Evolutionary conservation across 2,888 invertebrate genomes (phyloP), one percentile per base, ranked within the genome.

Genomic region (Flabesymbios commensalis): DNA sequence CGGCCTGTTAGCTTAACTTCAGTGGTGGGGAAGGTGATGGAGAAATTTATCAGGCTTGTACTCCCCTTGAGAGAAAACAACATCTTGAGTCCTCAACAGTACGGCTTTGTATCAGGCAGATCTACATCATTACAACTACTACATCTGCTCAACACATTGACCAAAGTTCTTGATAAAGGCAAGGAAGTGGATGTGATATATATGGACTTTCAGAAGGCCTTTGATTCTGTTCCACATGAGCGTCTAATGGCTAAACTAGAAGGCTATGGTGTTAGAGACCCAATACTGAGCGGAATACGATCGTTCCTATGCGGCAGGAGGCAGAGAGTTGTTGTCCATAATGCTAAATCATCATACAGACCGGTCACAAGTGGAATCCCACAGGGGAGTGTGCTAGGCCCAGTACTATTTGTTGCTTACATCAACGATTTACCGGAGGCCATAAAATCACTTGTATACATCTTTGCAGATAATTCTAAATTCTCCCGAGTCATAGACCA

Each of bases 401-500:
- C 61, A 39, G 29, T 52, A 7, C 48, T 67, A 22, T 67, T 61
- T 36, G 52, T 67, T 1, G 17, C 57, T 3, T 64, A 53, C 49
- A 64, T 64, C 28, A 64, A 64, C 49, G 61, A 61, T 36, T 19
- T 67, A 7, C 59, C 60, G 1, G 59, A 57, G 10, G 7, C 33
- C 7, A 36, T 64, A 10, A 28, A 51, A 24, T 28, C 42, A 32
- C 10, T 36, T 1, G 19, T 53, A 28, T 33, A 42, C 17, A 32
- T 59, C 32, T 63, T 61, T 41, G 59, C 60, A 43, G 62, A 67
- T 53, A 60, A 67, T 43, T 52, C 64, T 14, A 67, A 49, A 39
- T 28, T 33, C 3, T 49, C 26, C 33, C 26, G 31, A n/a, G 48
- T 19, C 14, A 49, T 48, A 14, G 43, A n/a, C 3, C 14, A 26